phyloP scores from a whole-genome alignment of 2,888 invertebrate genomes.

The Schizaphis graminum region DNA sequence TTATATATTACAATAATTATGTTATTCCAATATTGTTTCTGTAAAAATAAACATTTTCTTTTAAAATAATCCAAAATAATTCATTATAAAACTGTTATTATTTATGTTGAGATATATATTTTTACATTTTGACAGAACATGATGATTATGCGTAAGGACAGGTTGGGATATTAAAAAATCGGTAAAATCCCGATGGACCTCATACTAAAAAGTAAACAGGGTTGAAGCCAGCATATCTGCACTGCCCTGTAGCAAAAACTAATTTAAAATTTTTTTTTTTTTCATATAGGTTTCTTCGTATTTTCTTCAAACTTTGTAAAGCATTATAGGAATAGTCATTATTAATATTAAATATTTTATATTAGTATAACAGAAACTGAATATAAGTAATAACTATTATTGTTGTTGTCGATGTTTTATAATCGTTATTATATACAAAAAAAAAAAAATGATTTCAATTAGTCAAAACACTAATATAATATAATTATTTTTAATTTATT shows the following conservation, averaged over 20 bases:
- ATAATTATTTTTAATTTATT: background rate
- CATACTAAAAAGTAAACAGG: background rate
- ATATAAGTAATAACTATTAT: background rate
- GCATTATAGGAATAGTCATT: background rate
- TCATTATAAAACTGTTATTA: background rate
- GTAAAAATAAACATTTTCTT: background rate
- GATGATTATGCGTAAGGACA: background rate
- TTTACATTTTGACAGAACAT: background rate
- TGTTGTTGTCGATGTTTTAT: background rate
- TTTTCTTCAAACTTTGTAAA: background rate
- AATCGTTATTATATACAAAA: background rate
- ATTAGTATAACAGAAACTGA: background rate
- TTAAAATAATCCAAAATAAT: background rate
- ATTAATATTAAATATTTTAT: no score
- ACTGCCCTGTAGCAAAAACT: fast-evolving
- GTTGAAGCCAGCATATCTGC: background rate
- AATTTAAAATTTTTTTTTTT: background rate
- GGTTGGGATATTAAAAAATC: background rate
- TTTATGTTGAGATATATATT: background rate
- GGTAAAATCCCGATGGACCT: background rate
- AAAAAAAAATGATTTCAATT: background rate
- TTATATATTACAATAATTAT: background rate
- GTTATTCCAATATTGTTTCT: background rate
- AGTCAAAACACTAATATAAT: background rate
- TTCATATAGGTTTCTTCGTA: background rate